Evolutionary conservation across 2,888 invertebrate species (phyloP).

Genomic region (Osmoderma eremita): DNA sequence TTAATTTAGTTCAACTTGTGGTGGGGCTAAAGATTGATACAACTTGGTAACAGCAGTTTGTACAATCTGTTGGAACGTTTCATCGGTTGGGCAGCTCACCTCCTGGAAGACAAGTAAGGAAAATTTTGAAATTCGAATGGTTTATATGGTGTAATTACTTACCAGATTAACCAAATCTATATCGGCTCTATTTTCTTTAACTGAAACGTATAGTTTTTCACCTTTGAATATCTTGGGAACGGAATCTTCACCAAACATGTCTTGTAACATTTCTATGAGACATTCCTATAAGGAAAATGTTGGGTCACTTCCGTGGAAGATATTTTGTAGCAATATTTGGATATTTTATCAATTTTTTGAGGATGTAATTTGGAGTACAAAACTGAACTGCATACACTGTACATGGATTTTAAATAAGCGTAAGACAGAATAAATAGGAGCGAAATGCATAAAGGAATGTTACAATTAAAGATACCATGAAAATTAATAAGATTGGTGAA

Average conservation of each 20-base stretch:
- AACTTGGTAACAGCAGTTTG: slow-evolving; percentile 86
- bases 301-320: too few species aligned
- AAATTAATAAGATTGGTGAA: too few species aligned
- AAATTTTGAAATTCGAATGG: too few species aligned
- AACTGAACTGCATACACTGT: too few species aligned
- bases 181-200: slow-evolving; percentile 85
- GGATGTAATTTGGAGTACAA: too few species aligned
- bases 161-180: slow-evolving; percentile 85
- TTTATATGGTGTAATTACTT: slow-evolving; percentile 51
- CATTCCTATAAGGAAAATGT: slow-evolving; percentile 74
- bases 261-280: slow-evolving; percentile 87
- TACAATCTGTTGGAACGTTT: slow-evolving; percentile 82
- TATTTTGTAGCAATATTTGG: too few species aligned
- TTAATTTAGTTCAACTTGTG: slow-evolving; percentile 54
- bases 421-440: too few species aligned
- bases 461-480: too few species aligned
- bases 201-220: slow-evolving; percentile 84
- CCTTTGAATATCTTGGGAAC: slow-evolving; percentile 95
- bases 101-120: too few species aligned
- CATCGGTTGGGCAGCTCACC: slow-evolving; percentile 84
- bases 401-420: too few species aligned
- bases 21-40: slow-evolving; percentile 81
- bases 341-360: too few species aligned
- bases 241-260: slow-evolving; percentile 95
- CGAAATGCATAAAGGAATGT: too few species aligned